Evolutionary conservation across 2,888 invertebrate species (phyloP), one percentile per base, ranked within the genome.

Genomic region (Brassicogethes aeneus): DNA sequence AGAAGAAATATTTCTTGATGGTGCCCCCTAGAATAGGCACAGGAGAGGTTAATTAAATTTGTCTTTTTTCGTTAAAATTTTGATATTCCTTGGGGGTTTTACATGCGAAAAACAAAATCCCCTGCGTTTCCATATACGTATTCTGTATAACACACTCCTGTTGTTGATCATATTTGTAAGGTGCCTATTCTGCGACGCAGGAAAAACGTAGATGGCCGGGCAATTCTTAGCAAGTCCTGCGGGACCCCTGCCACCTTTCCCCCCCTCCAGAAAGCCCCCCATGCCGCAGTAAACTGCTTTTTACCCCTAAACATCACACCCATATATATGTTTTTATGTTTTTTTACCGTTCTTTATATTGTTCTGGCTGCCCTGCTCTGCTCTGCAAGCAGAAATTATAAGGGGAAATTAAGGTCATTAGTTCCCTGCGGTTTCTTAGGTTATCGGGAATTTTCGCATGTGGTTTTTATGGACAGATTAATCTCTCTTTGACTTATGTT

Each of bases 241-340:
- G 10, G 23, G 23, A 23, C 23, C 10, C 23, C 5, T 36, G 55
- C 55, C 55, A 51, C 57, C 36, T 32, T 37, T n/a, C 37, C 44
- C 44, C 40, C 29, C 43, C 36, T 36, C 40, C 15, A 37, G 37
- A 37, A 17, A 15, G 34, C 41, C 37, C 42, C 23, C 5, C 10
- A 10, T 23, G 23, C 23, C 23, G 23, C 23, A 23, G 23, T 23
- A 23, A 23, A 23, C 23, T 23, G 23, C 23, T 23, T 23, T 23
- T 23, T 23, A 23, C 53, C 48, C 57, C 55, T 56, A 61, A 61
- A 59, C 57, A 60, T 61, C 57, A 56, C 59, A 59, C 60, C 57
- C 55, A 50, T 56, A 55, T 53, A 51, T 49, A 54, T 54, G 51
- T 55, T 56, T 57, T 59, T 59, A 54, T 55, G 55, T 50, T 51